phyloP scores from a whole-genome alignment of 2,113 vertebrate genomes.

The Apistogramma diplotaenia region DNA sequence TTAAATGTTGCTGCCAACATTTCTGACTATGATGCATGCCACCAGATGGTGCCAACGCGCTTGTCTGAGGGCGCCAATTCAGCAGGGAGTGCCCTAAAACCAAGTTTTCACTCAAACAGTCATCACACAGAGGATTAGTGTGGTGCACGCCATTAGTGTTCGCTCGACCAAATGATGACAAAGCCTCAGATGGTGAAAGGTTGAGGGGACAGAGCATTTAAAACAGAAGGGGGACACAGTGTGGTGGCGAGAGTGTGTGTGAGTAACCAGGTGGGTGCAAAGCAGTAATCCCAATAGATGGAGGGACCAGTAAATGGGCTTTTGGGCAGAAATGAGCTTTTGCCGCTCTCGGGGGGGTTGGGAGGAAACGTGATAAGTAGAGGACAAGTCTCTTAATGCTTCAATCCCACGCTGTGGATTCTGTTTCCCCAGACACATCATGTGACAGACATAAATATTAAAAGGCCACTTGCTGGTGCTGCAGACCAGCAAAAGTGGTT shows the following conservation, averaged over 20 bases:
- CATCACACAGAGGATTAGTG: slow-evolving; percentile 18
- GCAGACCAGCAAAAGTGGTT: not conserved
- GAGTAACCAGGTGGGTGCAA: slow-evolving; percentile 14
- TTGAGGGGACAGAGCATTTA: not conserved
- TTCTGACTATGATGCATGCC: not conserved
- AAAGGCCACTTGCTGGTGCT: slow-evolving; percentile 17
- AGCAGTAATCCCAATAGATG: not conserved
- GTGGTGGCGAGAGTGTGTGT: not conserved
- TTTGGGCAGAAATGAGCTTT: slow-evolving; percentile 2
- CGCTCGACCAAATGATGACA: slow-evolving; percentile 1
- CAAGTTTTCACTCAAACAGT: slow-evolving; percentile 20
- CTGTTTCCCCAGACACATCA: slow-evolving; percentile 27
- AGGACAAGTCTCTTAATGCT: slow-evolving; percentile 18
- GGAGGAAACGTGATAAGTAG: slow-evolving; percentile 30
- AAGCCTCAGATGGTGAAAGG: not conserved
- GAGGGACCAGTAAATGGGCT: slow-evolving; percentile 27
- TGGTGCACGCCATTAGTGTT: not conserved
- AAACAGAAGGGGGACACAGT: not conserved
- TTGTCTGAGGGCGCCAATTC: too few species aligned
- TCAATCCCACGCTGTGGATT: slow-evolving; percentile 10
- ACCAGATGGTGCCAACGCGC: too few species aligned
- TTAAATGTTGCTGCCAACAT: slow-evolving; percentile 38
- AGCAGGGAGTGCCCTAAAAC: not conserved
- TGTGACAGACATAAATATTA: slow-evolving; percentile 34
- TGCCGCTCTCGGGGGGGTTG: not conserved